Conservation (phyloP, 2,888 invertebrate genomes). For the Melieria crassipennis region DNA sequence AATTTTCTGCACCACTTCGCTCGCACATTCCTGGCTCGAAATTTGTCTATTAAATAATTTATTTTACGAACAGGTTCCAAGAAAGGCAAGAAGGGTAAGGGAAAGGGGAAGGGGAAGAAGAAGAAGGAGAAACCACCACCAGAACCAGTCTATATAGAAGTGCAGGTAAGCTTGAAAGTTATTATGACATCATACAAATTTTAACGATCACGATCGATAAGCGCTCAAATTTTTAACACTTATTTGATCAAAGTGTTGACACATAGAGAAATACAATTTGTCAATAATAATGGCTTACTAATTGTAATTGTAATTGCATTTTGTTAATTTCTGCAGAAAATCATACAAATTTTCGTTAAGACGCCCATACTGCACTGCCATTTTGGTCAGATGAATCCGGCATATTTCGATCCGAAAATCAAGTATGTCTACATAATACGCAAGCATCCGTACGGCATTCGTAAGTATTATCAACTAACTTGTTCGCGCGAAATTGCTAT, state of each 20-base stretch:
- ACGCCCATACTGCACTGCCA: slow-evolving; percentile 76
- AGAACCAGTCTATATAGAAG: slow-evolving; percentile 59
- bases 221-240: no score
- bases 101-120: slow-evolving; percentile 47
- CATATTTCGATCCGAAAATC: slow-evolving; percentile 67
- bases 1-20: slow-evolving; percentile 3
- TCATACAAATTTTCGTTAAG: slow-evolving; percentile 75
- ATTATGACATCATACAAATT: no score
- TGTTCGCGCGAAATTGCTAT: no score
- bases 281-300: no score
- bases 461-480: slow-evolving; percentile 53
- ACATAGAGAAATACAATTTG: no score
- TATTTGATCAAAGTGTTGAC: no score
- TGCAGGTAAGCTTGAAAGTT: slow-evolving; percentile 55
- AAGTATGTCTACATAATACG: slow-evolving; percentile 80
- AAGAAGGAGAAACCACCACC: slow-evolving; percentile 56
- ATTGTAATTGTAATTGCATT: no score
- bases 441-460: slow-evolving; percentile 70
- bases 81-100: slow-evolving; percentile 54
- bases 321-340: slow-evolving; percentile 66
- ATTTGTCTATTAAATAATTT: no score
- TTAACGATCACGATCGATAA: no score
- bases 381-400: slow-evolving; percentile 72
- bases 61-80: slow-evolving; percentile 40
- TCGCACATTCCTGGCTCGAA: neutral